Evolutionary conservation across 2,113 vertebrate species (phyloP).

Genomic region (Phyllostomus discolor): DNA sequence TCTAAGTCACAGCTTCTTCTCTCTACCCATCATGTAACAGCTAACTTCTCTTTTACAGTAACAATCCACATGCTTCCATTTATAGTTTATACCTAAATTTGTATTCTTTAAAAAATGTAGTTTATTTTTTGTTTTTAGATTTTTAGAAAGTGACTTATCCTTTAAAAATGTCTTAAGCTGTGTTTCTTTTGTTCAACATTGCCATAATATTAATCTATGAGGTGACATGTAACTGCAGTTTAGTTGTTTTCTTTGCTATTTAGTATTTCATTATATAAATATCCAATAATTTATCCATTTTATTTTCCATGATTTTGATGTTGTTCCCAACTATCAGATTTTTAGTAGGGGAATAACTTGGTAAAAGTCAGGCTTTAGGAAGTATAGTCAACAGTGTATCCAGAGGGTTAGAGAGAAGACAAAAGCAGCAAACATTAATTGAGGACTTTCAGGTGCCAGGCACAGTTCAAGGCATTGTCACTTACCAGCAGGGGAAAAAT

Average conservation of each 20-base stretch:
- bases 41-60: background rate
- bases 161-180: background rate
- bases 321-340: background rate
- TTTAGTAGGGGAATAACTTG: background rate
- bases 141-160: background rate
- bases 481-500: too few relatives aligned
- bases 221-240: background rate
- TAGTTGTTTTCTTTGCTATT: background rate
- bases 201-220: background rate
- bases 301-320: background rate
- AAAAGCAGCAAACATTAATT: background rate
- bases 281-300: background rate
- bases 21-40: background rate
- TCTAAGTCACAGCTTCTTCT: background rate
- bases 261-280: background rate
- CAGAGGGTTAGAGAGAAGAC: background rate
- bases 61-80: background rate
- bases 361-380: background rate
- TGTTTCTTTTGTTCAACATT: background rate
- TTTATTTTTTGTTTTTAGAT: background rate
- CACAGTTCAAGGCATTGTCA: rapidly evolving
- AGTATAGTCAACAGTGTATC: background rate
- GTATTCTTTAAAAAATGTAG: background rate
- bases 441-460: background rate
- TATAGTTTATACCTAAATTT: background rate